These are phyloP conservation scores for Paedocypris sp. DNA, from an alignment of 2,113 vertebrate genomes.

Conservation along the genomic window DNA sequence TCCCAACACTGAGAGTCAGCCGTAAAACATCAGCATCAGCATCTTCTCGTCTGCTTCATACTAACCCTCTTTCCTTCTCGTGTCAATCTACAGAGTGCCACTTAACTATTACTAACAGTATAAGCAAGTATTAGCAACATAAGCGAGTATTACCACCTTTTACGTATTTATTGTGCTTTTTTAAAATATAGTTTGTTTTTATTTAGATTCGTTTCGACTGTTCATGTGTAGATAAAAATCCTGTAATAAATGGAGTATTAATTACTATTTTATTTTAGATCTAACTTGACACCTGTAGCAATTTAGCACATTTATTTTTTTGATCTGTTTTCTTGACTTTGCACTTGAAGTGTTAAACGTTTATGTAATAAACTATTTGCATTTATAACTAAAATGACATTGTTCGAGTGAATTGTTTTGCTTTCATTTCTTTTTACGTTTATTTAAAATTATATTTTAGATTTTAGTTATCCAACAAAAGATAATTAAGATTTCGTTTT, in stretches of 20 bases:
- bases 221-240: background rate
- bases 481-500: too few relatives aligned
- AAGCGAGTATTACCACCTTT: background rate
- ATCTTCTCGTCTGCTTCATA: background rate
- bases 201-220: background rate
- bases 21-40: conserved; percentile 46
- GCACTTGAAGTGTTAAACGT: background rate
- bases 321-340: background rate
- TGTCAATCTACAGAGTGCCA: background rate
- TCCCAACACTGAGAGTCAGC: conserved; percentile 64
- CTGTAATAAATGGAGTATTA: too few relatives aligned
- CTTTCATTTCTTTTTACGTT: background rate
- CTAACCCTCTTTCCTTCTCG: background rate
- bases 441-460: background rate
- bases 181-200: background rate
- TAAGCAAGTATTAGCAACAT: background rate
- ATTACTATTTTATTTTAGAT: background rate
- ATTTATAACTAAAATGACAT: background rate
- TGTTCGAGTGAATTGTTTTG: background rate
- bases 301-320: conserved; percentile 4
- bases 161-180: background rate
- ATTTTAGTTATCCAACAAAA: too few relatives aligned
- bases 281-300: background rate
- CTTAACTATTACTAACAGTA: background rate
- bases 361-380: background rate